phyloP scores from a whole-genome alignment of 1,140 invertebrate species.

The Aphelinus atriplicis region DNA sequence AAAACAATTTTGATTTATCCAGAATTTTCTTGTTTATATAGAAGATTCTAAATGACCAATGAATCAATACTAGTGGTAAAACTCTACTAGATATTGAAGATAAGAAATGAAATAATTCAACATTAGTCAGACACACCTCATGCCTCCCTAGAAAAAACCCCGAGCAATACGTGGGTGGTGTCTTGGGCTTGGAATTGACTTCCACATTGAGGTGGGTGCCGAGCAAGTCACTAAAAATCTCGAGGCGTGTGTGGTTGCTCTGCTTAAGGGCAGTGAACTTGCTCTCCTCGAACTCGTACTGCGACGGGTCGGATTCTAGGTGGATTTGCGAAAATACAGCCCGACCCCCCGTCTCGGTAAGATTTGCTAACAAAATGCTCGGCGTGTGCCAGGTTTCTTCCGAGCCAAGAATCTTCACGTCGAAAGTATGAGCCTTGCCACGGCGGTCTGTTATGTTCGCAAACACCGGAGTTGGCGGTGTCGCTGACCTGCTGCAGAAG shows the following conservation, averaged over 20 bases:
- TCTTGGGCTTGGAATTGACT: slow-evolving; percentile 61
- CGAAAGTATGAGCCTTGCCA: slow-evolving; percentile 74
- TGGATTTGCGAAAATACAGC: slow-evolving; percentile 83
- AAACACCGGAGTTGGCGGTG: slow-evolving; percentile 67
- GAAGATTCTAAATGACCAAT: too few species aligned
- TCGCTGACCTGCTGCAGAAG: slow-evolving; percentile 46
- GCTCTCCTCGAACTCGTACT: slow-evolving; percentile 71
- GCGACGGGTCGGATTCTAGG: slow-evolving; percentile 68
- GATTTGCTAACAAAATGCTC: slow-evolving; percentile 78
- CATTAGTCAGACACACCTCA: slow-evolving; percentile 69
- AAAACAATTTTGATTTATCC: too few species aligned
- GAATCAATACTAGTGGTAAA: too few species aligned
- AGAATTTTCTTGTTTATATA: too few species aligned
- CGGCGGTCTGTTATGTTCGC: slow-evolving; percentile 72
- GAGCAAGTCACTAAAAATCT: slow-evolving; percentile 82
- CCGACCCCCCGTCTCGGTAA: slow-evolving; percentile 69
- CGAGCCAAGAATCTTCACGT: slow-evolving; percentile 79
- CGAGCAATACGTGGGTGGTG: slow-evolving; percentile 66
- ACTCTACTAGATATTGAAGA: too few species aligned
- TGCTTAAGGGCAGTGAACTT: slow-evolving; percentile 71
- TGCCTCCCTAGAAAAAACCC: slow-evolving; percentile 82
- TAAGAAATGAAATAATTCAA: background rate
- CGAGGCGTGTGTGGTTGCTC: slow-evolving; percentile 74
- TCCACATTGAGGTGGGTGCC: slow-evolving; percentile 76
- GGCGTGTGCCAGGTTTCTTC: slow-evolving; percentile 89